Conservation (phyloP, 53 echinoderm and acorn worm genomes). For the Luidia sarsii region DNA sequence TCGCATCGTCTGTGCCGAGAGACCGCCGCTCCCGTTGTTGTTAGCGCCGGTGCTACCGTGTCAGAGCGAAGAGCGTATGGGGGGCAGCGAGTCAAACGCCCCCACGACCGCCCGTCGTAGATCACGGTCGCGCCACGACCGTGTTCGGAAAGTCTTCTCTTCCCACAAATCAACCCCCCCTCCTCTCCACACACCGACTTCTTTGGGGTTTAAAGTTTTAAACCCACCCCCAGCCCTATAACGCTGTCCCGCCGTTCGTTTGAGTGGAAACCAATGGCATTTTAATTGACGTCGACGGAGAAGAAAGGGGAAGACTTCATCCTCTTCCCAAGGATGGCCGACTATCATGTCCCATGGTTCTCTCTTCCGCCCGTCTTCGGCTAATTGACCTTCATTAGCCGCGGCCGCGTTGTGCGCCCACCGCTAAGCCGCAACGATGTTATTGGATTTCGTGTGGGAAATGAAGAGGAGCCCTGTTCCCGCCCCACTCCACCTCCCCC, state of each 20-base stretch:
- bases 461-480: no score
- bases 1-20: no score
- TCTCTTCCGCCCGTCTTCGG: neutral
- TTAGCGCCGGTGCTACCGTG: neutral
- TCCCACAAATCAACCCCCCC: no score
- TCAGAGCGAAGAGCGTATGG: neutral
- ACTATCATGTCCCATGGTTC: neutral
- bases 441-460: conserved; percentile 40
- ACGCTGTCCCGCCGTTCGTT: neutral
- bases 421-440: conserved; percentile 22
- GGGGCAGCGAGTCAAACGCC: neutral
- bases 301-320: neutral
- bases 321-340: conserved; percentile 5
- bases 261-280: conserved; percentile 45
- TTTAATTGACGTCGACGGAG: conserved; percentile 34
- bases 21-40: neutral
- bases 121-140: neutral
- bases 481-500: no score
- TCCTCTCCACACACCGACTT: no score
- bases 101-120: neutral
- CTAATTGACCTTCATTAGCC: conserved; percentile 29
- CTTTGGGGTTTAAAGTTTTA: no score
- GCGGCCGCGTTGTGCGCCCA: conserved; percentile 1
- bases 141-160: neutral
- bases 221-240: no score